Evolutionary conservation across 2,797 vertebrate genomes (phyloP), one percentile per base, ranked within the genome.

Genomic region (Salmo trutta): DNA sequence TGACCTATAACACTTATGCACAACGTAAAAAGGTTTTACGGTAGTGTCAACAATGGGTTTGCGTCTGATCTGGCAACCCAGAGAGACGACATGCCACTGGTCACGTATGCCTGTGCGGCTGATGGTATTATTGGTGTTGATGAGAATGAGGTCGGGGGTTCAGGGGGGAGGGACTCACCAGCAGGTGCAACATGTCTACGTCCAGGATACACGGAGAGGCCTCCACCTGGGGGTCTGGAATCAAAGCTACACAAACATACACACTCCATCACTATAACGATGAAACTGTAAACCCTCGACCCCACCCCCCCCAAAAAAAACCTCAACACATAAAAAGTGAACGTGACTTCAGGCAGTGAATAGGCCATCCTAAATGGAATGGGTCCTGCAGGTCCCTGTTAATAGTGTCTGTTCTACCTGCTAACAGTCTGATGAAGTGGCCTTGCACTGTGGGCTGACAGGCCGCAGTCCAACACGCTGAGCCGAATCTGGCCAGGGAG

Each of bases 131-230:
- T 47, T 47, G 41, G 10, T 14, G 41, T 14, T 47, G 41, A 12
- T 47, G 41, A 47, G 41, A 47, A 47, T 12, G 41, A 47, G 41
- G 41, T 47, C 6, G 62, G 56, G 56, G 5, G 15, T 66, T 10
- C 36, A 5, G 31, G 31, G 29, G 33, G 41, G 8, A 10, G 10
- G 41, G 2, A 94, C 97, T 91, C 88, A 99, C 98, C 96, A 99
- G 90, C 86, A 99, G 93, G 87, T 99, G 97, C 88, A 99, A 98
- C 96, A 99, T 97, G 92, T 99, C 98, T 1, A 97, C 88, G 84
- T 98, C 95, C 80, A 99, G 93, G 93, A 99, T 93, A 83, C 96
- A 95, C 0, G 93, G 95, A 76, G 93, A 83, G 83, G 93, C 93
- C 85, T 92, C 91, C 21, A 91, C 92, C 87, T 88, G 93, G 75